Base-by-base conservation (phyloP, 2,888 invertebrate genomes). In the Blomia tropicalis region DNA sequence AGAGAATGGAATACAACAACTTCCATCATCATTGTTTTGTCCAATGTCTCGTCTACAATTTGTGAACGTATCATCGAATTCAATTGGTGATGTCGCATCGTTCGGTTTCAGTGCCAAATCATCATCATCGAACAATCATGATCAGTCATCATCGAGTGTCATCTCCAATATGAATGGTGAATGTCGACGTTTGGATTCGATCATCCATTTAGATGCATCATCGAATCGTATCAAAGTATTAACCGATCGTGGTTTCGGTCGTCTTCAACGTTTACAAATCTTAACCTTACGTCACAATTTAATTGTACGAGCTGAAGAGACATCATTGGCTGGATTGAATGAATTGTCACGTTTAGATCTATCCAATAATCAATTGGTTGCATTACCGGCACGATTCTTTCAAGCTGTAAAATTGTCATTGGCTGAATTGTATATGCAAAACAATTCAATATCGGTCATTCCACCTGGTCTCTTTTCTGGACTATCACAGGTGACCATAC, bases 381-480 rank as follows among this genome's bases (percentile, higher is more conserved):
- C 73, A 19, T 74, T 85, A 53, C 78, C 80, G 64, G 78, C 78
- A 7, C 62, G 65, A 71, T 85, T 89, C 54, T 90, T 92, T 71
- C 73, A 85, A 70, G 86, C 88, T 1, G 63, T 65, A 58, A 44
- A 82, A 82, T 19, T 77, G 80, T 67, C 81, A 82, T 77, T 91
- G 70, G 86, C 85, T 76, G 89, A 90, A 76, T 83, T 91, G 71
- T 85, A 88, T 75, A 77, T 90, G 72, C 87, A 88, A 75, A 90
- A 90, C 75, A 91, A 91, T 78, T 87, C 88, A 27, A 84, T 92
- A 70, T 84, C 85, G 73, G 85, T 85, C 44, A 78, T 91, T 68
- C 86, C 89, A 68, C 87, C 88, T 1, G 85, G 85, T 68, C 78
- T 91, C 61, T 86, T 92, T 56, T 44, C 64, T 19, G 67, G 66